These are phyloP conservation scores for Meles meles DNA, from an alignment of 2,113 vertebrate genomes.

Conservation along the genomic window DNA sequence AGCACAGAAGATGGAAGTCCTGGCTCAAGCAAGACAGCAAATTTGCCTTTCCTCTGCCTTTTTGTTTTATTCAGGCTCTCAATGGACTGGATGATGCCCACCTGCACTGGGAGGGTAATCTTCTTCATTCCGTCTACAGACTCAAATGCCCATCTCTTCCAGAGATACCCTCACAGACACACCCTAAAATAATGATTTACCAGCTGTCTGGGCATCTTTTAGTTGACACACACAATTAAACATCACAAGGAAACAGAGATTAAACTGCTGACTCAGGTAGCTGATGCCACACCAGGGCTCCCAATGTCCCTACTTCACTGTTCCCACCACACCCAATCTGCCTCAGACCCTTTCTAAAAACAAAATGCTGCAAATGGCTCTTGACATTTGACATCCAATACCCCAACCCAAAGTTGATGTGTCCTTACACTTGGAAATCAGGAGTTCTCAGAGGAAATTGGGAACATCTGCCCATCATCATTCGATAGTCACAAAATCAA, in stretches of 20 bases:
- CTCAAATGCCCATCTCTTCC: not conserved
- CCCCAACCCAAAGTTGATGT: not conserved
- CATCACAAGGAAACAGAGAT: not conserved
- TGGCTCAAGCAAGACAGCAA: not conserved
- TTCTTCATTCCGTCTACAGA: not conserved
- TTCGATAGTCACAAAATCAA: constrained; percentile 7
- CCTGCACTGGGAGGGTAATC: not conserved
- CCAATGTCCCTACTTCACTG: not conserved
- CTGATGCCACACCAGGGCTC: not conserved
- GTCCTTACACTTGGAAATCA: not conserved
- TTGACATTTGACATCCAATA: not conserved
- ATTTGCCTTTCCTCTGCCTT: not conserved
- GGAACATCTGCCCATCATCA: not conserved
- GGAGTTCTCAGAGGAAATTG: not conserved
- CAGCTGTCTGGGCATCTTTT: not conserved
- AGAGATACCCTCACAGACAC: not conserved
- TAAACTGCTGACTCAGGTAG: not conserved
- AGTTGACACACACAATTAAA: not conserved
- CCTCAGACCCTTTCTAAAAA: not conserved
- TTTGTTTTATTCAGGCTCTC: not conserved
- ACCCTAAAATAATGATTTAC: not conserved
- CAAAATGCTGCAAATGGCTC: not conserved
- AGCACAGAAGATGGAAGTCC: not conserved
- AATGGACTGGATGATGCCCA: not conserved
- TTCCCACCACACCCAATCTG: not conserved